Evolutionary conservation across 2,888 invertebrate genomes (phyloP).

Genomic region (Sarcophaga rosellei): DNA sequence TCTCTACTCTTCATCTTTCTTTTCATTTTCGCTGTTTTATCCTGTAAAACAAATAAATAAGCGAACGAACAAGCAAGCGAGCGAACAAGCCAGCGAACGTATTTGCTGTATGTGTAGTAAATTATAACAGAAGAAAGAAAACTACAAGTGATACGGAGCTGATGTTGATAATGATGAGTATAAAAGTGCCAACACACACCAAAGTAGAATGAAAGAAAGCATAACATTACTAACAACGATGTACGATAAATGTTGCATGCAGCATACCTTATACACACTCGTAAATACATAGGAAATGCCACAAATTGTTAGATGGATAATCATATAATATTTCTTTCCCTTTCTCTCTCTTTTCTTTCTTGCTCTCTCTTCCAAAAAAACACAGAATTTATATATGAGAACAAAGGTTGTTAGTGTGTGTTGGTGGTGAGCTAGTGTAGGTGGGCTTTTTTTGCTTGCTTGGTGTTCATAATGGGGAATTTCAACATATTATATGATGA

Average conservation of each 20-base stretch:
- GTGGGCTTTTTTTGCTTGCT: not conserved
- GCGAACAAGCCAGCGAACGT: not conserved
- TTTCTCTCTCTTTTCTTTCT: not conserved
- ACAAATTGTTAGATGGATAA: conserved; percentile 57
- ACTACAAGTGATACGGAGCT: conserved; percentile 22
- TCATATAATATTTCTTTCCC: conserved; percentile 44
- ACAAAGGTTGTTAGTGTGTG: not conserved
- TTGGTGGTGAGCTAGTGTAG: not conserved
- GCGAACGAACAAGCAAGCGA: not conserved
- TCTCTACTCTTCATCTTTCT: not conserved
- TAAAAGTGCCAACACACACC: conserved; percentile 37
- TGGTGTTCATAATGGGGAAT: conserved; percentile 45
- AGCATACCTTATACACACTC: conserved; percentile 19
- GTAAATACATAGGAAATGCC: conserved; percentile 23
- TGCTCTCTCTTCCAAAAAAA: not conserved
- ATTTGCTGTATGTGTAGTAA: conserved; percentile 24
- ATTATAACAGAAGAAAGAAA: not conserved
- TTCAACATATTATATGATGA: conserved; percentile 55
- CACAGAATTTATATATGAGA: conserved; percentile 29
- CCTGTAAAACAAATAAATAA: too few relatives aligned
- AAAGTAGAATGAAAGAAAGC: conserved; percentile 1
- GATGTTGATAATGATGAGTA: conserved; percentile 49
- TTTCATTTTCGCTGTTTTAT: not conserved
- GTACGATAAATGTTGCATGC: conserved; percentile 33
- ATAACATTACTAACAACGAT: conserved; percentile 21